These are phyloP conservation scores for Brevimyrus niger DNA, from an alignment of 2,113 vertebrate species.

Conservation along the genomic window DNA sequence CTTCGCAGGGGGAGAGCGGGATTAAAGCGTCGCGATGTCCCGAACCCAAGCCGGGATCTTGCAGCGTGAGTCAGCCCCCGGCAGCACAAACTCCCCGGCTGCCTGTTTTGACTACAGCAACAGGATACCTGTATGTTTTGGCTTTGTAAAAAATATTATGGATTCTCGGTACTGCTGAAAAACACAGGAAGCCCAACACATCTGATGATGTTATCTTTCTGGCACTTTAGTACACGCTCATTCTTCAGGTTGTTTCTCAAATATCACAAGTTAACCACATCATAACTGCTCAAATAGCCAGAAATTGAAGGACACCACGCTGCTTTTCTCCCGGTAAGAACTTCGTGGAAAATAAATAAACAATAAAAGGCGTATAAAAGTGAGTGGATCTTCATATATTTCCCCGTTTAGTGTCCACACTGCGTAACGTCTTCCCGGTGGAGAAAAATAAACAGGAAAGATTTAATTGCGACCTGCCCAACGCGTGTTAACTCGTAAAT, in stretches of 20 bases:
- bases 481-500: background rate
- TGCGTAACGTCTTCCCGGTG: conserved; percentile 10
- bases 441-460: conserved; percentile 19
- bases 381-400: conserved; percentile 31
- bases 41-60: background rate
- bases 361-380: conserved; percentile 13
- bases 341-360: conserved; percentile 18
- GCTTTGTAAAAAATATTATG: conserved; percentile 4
- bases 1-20: background rate
- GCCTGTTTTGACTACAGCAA: conserved; percentile 43
- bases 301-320: conserved; percentile 17
- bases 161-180: conserved; percentile 18
- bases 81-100: conserved; percentile 40
- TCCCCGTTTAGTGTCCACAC: conserved; percentile 40
- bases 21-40: background rate
- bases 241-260: conserved; percentile 23
- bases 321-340: conserved; percentile 10
- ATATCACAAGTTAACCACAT: conserved; percentile 42
- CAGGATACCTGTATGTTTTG: conserved; percentile 41
- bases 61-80: conserved; percentile 29
- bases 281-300: conserved; percentile 9
- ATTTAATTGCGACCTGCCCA: conserved; percentile 2
- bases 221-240: conserved; percentile 29
- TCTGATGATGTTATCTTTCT: conserved; percentile 20
- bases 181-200: background rate